Evolutionary conservation across 1,140 invertebrate genomes (phyloP).

Genomic region (Oedothorax gibbosus): DNA sequence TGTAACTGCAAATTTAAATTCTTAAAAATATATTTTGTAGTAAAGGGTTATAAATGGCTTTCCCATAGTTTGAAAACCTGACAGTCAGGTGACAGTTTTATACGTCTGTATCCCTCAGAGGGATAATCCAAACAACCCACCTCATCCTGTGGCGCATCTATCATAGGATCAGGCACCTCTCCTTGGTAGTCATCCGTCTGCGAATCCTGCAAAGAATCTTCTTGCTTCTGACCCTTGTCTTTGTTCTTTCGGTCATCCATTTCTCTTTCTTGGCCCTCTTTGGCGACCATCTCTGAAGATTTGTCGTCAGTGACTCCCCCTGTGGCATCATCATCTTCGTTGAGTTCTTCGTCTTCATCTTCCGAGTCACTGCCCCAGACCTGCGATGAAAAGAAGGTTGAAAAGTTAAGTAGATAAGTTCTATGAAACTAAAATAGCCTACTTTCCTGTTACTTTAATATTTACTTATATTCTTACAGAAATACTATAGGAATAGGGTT

Average conservation of each 20-base stretch:
- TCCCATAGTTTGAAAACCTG: too few relatives aligned
- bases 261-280: conserved; percentile 63
- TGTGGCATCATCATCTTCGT: conserved; percentile 50
- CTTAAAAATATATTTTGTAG: too few relatives aligned
- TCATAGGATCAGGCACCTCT: conserved; percentile 62
- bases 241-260: conserved; percentile 79
- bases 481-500: too few relatives aligned
- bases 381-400: conserved; percentile 69
- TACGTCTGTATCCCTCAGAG: neutral
- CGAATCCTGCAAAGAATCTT: conserved; percentile 17
- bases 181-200: conserved; percentile 63
- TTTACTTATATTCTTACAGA: too few relatives aligned
- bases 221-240: conserved; percentile 71
- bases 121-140: conserved; percentile 13
- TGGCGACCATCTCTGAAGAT: conserved; percentile 40
- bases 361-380: conserved; percentile 86
- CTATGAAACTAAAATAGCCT: too few relatives aligned
- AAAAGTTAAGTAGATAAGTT: neutral
- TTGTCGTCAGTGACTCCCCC: conserved; percentile 20
- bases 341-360: conserved; percentile 61
- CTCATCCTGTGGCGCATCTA: conserved; percentile 31
- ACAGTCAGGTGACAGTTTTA: too few relatives aligned
- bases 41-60: too few relatives aligned
- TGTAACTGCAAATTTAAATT: too few relatives aligned
- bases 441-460: too few relatives aligned